phyloP scores from a whole-genome alignment of 30 jellyfish, hydroid and myxozoan species.

The Hydractinia symbiolongicarpus region DNA sequence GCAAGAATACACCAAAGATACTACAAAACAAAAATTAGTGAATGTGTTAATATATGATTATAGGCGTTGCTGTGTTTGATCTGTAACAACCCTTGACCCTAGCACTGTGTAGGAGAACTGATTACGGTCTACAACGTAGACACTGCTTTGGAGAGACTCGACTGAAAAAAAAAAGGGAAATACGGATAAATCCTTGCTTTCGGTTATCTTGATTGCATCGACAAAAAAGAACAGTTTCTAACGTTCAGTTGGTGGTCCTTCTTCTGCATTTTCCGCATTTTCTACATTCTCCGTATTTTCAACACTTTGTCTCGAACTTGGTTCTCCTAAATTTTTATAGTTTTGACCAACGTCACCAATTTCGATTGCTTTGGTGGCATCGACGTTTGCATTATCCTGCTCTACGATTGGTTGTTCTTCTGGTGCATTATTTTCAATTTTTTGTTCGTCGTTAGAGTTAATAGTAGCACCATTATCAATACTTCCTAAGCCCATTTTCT shows the following conservation, averaged over 20 bases:
- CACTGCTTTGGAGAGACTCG: no score
- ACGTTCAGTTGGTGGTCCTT: not conserved
- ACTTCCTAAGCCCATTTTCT: conserved; percentile 1
- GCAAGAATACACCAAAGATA: no score
- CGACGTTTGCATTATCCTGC: conserved; percentile 7
- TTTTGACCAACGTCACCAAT: conserved; percentile 5
- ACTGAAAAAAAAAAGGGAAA: no score
- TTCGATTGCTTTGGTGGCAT: conserved; percentile 3
- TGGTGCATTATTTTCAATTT: not conserved
- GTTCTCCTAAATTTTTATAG: not conserved
- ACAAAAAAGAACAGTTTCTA: not conserved
- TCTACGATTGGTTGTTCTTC: conserved; percentile 3
- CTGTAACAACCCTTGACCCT: no score
- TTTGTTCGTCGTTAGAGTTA: not conserved
- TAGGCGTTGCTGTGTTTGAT: no score
- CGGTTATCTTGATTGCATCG: not conserved
- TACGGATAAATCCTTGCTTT: not conserved
- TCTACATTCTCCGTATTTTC: not conserved
- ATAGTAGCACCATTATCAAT: not conserved
- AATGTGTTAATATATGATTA: no score
- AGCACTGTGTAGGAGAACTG: no score
- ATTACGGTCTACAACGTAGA: no score
- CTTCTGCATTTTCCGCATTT: not conserved
- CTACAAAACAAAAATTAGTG: no score
- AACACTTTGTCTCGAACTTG: not conserved